Evolutionary conservation across 2,888 invertebrate species (phyloP).

Genomic region (Cephus runcator): DNA sequence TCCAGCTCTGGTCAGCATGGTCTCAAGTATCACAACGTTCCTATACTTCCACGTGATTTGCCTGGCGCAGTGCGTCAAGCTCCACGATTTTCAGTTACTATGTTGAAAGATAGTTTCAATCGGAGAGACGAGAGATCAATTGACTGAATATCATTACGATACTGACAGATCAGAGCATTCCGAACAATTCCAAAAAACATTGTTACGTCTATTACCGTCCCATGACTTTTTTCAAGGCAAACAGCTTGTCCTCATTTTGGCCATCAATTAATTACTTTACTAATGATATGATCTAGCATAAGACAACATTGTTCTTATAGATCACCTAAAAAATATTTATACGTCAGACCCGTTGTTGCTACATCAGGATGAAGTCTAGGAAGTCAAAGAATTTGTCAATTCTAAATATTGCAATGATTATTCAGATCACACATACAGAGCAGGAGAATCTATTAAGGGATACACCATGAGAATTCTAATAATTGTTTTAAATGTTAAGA

Average conservation of each 20-base stretch:
- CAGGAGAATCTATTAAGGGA: not conserved
- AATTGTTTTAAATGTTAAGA: not conserved
- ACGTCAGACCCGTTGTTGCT: no score
- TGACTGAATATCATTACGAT: not conserved
- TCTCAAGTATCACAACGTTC: constrained; percentile 53
- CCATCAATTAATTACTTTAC: no score
- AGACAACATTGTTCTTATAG: no score
- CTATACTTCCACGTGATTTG: constrained; percentile 56
- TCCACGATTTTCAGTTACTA: constrained; percentile 57
- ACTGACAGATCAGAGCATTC: not conserved
- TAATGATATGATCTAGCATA: no score
- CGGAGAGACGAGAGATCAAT: not conserved
- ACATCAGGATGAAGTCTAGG: no score
- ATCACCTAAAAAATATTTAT: no score
- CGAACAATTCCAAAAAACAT: not conserved
- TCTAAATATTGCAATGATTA: not conserved
- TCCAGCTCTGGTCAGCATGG: constrained; percentile 52
- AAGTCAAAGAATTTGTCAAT: not conserved
- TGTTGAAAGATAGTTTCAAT: constrained; percentile 48
- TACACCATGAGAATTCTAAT: not conserved
- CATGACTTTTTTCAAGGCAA: not conserved
- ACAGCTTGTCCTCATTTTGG: not conserved
- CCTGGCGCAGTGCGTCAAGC: constrained; percentile 51
- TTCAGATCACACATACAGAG: not conserved
- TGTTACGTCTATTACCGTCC: not conserved